Evolutionary conservation across 2,888 invertebrate genomes (phyloP).

Genomic region (Phorcus lineatus): DNA sequence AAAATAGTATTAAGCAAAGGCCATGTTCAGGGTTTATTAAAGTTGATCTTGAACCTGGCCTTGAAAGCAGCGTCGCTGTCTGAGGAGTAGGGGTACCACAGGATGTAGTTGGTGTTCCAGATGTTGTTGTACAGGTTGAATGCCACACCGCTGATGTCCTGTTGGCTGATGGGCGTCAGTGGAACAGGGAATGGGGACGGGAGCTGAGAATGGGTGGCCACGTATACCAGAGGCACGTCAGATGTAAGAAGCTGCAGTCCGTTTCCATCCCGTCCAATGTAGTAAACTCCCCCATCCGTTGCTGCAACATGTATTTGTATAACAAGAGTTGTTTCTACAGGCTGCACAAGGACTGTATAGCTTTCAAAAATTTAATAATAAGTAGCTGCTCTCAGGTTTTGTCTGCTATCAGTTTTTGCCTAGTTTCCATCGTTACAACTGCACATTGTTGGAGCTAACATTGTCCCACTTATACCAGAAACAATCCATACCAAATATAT

Average conservation of each 20-base stretch:
- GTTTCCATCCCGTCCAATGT: slow-evolving; percentile 35
- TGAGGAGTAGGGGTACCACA: slow-evolving; percentile 67
- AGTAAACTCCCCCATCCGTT: slow-evolving; percentile 48
- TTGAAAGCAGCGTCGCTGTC: slow-evolving; percentile 31
- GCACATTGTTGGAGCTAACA: no score
- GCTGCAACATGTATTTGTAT: slow-evolving; percentile 48
- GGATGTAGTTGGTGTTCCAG: slow-evolving; percentile 72
- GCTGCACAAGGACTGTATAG: no score
- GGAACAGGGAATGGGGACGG: slow-evolving; percentile 68
- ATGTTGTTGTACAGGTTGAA: slow-evolving; percentile 72
- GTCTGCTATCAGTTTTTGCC: no score
- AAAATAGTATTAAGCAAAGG: no score
- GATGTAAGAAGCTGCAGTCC: slow-evolving; percentile 50
- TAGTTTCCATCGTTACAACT: no score
- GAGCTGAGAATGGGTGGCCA: slow-evolving; percentile 45
- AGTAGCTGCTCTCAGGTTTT: no score
- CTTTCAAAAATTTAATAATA: no score
- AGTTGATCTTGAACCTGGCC: not conserved
- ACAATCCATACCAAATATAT: no score
- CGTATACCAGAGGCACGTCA: slow-evolving; percentile 63
- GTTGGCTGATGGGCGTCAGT: slow-evolving; percentile 53
- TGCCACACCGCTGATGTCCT: slow-evolving; percentile 59
- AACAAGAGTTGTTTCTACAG: not conserved
- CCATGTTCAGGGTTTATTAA: not conserved
- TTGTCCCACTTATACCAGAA: no score